phyloP scores from a whole-genome alignment of 2,888 invertebrate species.

The Cordilura impudica region DNA sequence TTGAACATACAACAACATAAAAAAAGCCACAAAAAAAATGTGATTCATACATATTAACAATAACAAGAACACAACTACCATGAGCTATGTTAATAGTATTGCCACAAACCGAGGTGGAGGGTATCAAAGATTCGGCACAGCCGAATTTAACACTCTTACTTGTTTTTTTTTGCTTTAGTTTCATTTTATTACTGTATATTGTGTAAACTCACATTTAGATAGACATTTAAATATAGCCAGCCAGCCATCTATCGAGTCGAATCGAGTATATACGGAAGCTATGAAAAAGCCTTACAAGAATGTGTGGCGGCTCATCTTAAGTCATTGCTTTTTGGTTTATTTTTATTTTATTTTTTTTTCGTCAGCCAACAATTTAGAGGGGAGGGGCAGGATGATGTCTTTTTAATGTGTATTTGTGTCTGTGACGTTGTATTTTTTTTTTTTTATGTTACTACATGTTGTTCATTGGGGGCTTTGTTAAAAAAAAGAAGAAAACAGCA shows the following conservation, averaged over 20 bases:
- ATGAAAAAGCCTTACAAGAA: conserved; percentile 51
- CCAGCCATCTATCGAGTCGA: conserved; percentile 4
- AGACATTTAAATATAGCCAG: conserved; percentile 16
- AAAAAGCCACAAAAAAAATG: no score
- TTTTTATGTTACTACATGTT: conserved; percentile 33
- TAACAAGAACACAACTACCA: no score
- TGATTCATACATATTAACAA: no score
- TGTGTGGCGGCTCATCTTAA: conserved; percentile 57
- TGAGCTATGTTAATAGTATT: no score
- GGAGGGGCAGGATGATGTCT: conserved; percentile 7
- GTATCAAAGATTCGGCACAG: no score
- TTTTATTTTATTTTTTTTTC: conserved; percentile 4
- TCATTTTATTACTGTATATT: conserved; percentile 59
- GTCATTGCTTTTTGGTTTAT: conserved; percentile 24
- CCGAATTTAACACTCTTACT: no score
- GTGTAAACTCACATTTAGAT: conserved; percentile 45
- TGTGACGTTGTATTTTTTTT: conserved; percentile 42
- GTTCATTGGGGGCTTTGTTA: conserved; percentile 65
- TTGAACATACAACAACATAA: no score
- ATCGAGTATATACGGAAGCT: conserved; percentile 47
- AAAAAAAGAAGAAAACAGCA: conserved; percentile 19
- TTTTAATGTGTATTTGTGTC: conserved; percentile 37
- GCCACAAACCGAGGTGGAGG: no score
- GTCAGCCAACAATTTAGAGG: conserved; percentile 21
- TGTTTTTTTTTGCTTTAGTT: conserved; percentile 29